phyloP scores from a whole-genome alignment of 2,113 vertebrate genomes.

The Alligator mississippiensis region DNA sequence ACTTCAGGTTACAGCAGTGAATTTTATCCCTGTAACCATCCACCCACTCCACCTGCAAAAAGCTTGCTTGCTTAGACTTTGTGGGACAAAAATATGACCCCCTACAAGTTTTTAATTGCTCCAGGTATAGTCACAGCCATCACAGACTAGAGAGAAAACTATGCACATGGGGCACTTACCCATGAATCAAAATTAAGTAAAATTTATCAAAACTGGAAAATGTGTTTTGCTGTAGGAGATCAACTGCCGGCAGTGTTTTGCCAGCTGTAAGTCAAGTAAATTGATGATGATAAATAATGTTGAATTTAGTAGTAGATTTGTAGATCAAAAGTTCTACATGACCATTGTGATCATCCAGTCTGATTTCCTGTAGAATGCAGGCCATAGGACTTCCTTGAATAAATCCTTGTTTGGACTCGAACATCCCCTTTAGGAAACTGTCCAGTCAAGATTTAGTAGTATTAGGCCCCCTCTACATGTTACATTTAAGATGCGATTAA shows the following conservation, averaged over 20 bases:
- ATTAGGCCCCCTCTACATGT: no score
- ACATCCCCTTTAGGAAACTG: no score
- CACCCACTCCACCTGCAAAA: accelerated
- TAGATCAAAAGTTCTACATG: not conserved
- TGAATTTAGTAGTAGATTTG: not conserved
- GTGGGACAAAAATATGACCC: not conserved
- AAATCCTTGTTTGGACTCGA: no score
- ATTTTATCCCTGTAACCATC: not conserved
- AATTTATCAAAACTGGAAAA: not conserved
- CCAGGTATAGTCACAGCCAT: not conserved
- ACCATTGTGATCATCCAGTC: not conserved
- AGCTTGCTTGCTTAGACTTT: not conserved
- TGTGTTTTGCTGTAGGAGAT: not conserved
- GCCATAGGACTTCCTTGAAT: not conserved
- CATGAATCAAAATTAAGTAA: not conserved
- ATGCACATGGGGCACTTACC: not conserved
- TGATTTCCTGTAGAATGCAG: not conserved
- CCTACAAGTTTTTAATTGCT: not conserved
- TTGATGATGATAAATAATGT: not conserved
- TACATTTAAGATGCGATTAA: no score
- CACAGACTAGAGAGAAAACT: not conserved
- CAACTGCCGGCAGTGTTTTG: not conserved
- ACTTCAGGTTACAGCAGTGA: not conserved
- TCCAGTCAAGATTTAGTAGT: no score
- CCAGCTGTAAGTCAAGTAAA: not conserved